A percentile compares a stretch with the other conserved stretches of the same genome.
These are phyloP conservation scores for Bombus balteatus DNA, from an alignment of 1,140 invertebrate genomes.

Conservation along the genomic window DNA sequence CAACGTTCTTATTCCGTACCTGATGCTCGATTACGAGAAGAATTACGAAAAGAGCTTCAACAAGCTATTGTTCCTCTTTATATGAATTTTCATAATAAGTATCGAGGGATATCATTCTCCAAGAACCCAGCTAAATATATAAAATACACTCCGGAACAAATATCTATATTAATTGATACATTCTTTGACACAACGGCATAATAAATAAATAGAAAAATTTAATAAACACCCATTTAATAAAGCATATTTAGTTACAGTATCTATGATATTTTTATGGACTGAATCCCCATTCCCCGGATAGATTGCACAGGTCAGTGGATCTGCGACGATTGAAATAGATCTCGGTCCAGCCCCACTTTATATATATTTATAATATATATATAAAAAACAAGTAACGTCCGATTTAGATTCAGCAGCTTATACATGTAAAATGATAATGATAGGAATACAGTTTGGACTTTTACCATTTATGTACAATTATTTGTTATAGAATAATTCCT, in stretches of 20 bases:
- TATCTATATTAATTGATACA: conserved; percentile 89
- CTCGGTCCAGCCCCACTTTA: conserved; percentile 64
- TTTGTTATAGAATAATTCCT: conserved; percentile 68
- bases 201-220: conserved; percentile 73
- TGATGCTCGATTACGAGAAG: conserved; percentile 92
- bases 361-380: conserved; percentile 79
- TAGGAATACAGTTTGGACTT: conserved; percentile 81
- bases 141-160: conserved; percentile 94
- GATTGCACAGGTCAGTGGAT: conserved; percentile 63
- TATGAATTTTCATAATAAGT: conserved; percentile 90
- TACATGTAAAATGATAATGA: conserved; percentile 77
- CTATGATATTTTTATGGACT: conserved; percentile 70
- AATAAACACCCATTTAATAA: conserved; percentile 83
- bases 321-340: conserved; percentile 62
- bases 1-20: conserved; percentile 97
- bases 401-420: conserved; percentile 79
- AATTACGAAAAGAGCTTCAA: conserved; percentile 76
- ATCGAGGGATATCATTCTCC: conserved; percentile 87
- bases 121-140: conserved; percentile 98
- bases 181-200: conserved; percentile 93
- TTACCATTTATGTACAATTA: conserved; percentile 81
- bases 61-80: conserved; percentile 90
- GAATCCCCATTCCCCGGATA: conserved; percentile 60
- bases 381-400: conserved; percentile 80
- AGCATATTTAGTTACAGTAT: conserved; percentile 82